Evolutionary conservation across 2,113 vertebrate species (phyloP).

Genomic region (Prolemur simus): DNA sequence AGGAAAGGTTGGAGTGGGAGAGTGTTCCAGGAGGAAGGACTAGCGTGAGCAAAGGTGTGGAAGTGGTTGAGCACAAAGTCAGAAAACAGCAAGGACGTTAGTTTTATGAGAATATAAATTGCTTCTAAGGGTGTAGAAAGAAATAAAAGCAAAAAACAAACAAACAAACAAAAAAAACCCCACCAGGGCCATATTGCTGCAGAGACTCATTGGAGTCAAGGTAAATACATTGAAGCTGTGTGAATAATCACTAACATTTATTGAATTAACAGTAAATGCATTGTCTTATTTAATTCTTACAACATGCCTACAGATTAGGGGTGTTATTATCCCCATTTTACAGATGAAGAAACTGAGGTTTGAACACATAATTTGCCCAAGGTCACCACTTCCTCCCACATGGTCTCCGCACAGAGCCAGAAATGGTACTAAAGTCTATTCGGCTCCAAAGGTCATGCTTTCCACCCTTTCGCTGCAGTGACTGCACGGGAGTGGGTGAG

Average conservation of each 20-base stretch:
- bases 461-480: not conserved
- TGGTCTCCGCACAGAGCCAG: not conserved
- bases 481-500: not conserved
- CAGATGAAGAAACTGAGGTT: not conserved
- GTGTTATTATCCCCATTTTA: not conserved
- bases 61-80: too few species aligned
- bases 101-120: not conserved
- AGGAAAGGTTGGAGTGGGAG: not conserved
- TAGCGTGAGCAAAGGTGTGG: rapidly evolving
- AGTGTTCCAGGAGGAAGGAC: not conserved
- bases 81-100: not conserved
- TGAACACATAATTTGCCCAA: not conserved
- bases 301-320: not conserved
- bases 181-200: not conserved
- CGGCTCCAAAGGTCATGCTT: not conserved
- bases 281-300: not conserved
- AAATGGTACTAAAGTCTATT: not conserved
- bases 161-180: not conserved
- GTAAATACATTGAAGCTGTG: not conserved
- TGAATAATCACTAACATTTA: not conserved
- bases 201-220: not conserved
- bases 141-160: not conserved
- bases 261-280: not conserved
- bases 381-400: not conserved
- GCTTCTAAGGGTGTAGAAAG: not conserved